These are phyloP conservation scores for Ophion costatus DNA, from an alignment of 2,888 invertebrate species.

Conservation along the genomic window DNA sequence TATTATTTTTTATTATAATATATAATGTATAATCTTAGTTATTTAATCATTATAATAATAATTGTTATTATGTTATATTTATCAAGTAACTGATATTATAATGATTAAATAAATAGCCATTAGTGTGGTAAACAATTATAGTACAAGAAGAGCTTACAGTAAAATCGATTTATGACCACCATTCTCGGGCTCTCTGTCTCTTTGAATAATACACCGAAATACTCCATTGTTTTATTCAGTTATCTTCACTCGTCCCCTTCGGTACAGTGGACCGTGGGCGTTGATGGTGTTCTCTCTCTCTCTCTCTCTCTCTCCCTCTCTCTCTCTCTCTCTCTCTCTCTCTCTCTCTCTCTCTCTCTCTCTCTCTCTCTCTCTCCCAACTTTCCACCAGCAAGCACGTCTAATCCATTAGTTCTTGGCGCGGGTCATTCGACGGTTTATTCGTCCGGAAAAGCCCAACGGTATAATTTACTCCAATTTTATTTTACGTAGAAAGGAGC, in stretches of 20 bases:
- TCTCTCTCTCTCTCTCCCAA: neutral
- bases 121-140: no score
- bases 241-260: slow-evolving; percentile 19
- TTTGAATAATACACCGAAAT: slow-evolving; percentile 27
- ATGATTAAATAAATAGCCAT: no score
- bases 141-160: no score
- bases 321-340: slow-evolving; percentile 11
- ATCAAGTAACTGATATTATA: no score
- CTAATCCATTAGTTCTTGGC: slow-evolving; percentile 68
- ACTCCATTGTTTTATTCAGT: slow-evolving; percentile 55
- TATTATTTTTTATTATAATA: no score
- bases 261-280: slow-evolving; percentile 30
- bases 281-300: neutral
- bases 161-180: neutral
- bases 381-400: slow-evolving; percentile 46
- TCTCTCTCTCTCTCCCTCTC: slow-evolving; percentile 2
- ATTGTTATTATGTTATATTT: no score
- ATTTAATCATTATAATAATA: no score
- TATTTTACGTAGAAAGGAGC: slow-evolving; percentile 48
- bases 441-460: slow-evolving; percentile 61
- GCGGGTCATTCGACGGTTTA: slow-evolving; percentile 65
- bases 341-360: slow-evolving; percentile 2
- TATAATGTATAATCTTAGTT: no score
- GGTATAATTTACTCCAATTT: slow-evolving; percentile 66
- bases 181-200: neutral